Conservation (phyloP, 2,888 invertebrate species). For the Laspeyria flexula region DNA sequence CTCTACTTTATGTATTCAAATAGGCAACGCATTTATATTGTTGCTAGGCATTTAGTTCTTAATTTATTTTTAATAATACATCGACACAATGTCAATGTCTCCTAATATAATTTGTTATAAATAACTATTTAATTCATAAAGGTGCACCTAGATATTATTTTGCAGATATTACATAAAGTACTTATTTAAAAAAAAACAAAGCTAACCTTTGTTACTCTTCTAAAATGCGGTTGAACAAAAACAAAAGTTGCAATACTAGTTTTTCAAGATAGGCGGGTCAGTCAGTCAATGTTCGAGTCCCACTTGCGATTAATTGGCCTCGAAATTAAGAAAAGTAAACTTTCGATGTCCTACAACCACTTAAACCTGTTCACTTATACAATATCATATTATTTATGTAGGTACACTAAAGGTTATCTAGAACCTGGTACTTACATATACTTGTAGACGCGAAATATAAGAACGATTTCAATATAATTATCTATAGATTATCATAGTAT, state of each 20-base stretch:
- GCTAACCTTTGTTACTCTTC: constrained; percentile 48
- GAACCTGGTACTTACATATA: no score
- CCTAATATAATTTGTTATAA: background rate
- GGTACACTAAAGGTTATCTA: background rate
- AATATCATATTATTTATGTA: constrained; percentile 9
- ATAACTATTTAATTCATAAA: no score
- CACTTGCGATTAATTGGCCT: constrained; percentile 70
- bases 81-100: background rate
- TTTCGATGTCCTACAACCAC: constrained; percentile 59
- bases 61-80: no score
- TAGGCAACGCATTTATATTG: background rate
- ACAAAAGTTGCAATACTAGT: constrained; percentile 80
- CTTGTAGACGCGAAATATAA: no score
- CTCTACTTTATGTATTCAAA: background rate
- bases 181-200: constrained; percentile 33
- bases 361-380: constrained; percentile 32
- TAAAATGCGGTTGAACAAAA: constrained; percentile 66
- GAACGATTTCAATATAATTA: no score
- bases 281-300: constrained; percentile 57
- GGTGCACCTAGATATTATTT: no score
- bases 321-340: constrained; percentile 62
- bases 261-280: constrained; percentile 74
- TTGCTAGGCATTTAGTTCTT: background rate
- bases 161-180: no score
- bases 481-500: no score